Evolutionary conservation across 2,888 invertebrate species (phyloP), one percentile per base, ranked within the genome.

Genomic region (Orthonevra nobilis): DNA sequence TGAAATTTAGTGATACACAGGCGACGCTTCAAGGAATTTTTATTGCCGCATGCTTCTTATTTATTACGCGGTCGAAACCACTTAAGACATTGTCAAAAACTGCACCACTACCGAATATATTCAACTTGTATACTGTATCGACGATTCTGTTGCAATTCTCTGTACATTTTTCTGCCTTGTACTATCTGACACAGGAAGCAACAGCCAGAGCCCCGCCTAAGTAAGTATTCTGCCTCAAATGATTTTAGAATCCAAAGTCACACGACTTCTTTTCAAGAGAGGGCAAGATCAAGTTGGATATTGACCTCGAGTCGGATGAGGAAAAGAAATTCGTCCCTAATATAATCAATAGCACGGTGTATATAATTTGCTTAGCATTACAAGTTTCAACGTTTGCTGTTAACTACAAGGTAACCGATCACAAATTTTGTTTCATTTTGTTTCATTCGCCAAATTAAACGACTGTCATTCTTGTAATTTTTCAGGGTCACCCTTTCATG

Each of bases 361-460:
- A 99, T 87, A 96, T 99, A 70, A 97, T 99, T 85, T 98, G 98
- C 1, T 95, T 99, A 93, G 94, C 98, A 10, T 90, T 99, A 77
- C 99, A 99, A 91, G 94, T 99, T 82, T 96, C 97, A 1, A 99
- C 99, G 7, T 99, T 99, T 89, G 98, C 98, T 66, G 97, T 99
- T 70, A 99, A 99, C 90, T 99, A 99, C 87, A 94, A 98, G 92
- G 98, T 98, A 89, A 19, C 3, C 10, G 4, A n/a, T 10, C n/a
- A 17, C 9, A 6, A 5, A 40, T 20, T 15, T n/a, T 19, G 1
- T 34, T 2, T 5, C 7, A 10, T 17, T 34, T 7, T 2, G 10
- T 7, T 2, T 6, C 2, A 15, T 15, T 38, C 6, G 4, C 4
- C n/a, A 6, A 3, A 30, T n/a, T 5, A 28, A 15, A 1, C n/a